Base-by-base conservation (phyloP, 2,797 vertebrate species). In the Huso huso region DNA sequence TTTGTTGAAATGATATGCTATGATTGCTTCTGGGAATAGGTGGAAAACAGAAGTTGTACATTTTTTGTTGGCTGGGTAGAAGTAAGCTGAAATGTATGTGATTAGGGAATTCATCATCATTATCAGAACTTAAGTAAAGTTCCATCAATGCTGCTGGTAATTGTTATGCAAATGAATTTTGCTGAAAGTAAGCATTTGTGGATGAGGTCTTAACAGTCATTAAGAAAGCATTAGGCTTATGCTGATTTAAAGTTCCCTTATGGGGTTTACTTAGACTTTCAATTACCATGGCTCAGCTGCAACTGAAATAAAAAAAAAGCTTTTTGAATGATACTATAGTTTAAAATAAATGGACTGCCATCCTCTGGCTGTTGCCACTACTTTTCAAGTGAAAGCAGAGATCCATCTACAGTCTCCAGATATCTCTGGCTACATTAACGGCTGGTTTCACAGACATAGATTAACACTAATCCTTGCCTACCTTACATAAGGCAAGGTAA, bases 181-280 rank as follows among this genome's bases (percentile, higher is more conserved):
- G 52, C 9, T 9, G n/a, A 55, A 18, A 18, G 15, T 18, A 55
- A 55, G 52, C n/a, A 55, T 55, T 55, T 55, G 9, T 55, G 52
- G 52, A 55, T 55, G n/a, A n/a, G n/a, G 52, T n/a, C 52, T 55
- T 55, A 55, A 55, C 18, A 10, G 61, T 62, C 61, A 62, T 62
- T 62, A 62, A 62, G 9, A 62, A 37, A 62, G 61, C 61, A 62
- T 62, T 62, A 62, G 8, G 48, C n/a, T 62, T 5, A 23, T 62
- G 61, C 61, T 37, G 3, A 8, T 62, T n/a, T 62, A 62, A 62
- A 62, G 10, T 23, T 62, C 61, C 48, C 61, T 37, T 62, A 18
- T 9, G 61, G 13, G 1, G 61, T 18, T 62, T 62, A 8, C 61
- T 37, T 62, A 62, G 18, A 62, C 6, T 8, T 23, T 23, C 61